Base-by-base conservation (phyloP, 1,140 invertebrate genomes). In the Pachyrhynchus sulphureomaculatus region DNA sequence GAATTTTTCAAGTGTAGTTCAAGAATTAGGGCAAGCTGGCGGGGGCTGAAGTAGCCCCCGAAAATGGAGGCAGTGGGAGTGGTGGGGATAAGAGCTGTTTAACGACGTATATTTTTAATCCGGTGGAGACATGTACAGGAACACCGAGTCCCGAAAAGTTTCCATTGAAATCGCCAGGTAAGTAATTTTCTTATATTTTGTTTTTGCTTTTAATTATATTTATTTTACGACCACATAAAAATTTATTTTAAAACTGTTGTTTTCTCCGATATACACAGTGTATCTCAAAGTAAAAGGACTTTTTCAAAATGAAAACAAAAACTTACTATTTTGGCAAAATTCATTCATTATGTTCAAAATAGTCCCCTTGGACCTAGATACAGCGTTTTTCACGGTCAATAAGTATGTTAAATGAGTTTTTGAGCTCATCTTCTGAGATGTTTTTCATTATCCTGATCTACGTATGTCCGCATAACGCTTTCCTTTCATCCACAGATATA, bases 81-180 rank as follows among this genome's bases (percentile, higher is more conserved):
- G 69, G 56, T 9, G 69, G 66, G 57, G 70, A 74, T 53, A 72
- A 70, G 45, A 72, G 68, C 60, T 76, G 74, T 60, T 67, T 74
- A 45, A 76, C 75, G 26, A 76, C 75, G 13, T 76, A 76, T 66
- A 70, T 76, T 15, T 76, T 76, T 57, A 74, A 75, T 58, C 72
- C 75, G 21, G 75, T 70, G 8, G 75, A 76, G 41, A 68, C 73
- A 15, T 76, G 75, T 57, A 75, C 75, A 8, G 72, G 70, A 13
- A 65, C 65, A 2, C 75, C 72, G 6, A 72, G 69, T 57, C 73
- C 73, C 10, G 69, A 74, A 57, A 69, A 74, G 55, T 62, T 62
- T 62, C 48, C 56, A 34, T 18, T 33, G 36, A 58, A 44, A 15
- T 34, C 39, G 13, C 41, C 58, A 53, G 58, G 58, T 61, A 47